Conservation (phyloP, 2,888 invertebrate genomes). For the Melanargia galathea region DNA sequence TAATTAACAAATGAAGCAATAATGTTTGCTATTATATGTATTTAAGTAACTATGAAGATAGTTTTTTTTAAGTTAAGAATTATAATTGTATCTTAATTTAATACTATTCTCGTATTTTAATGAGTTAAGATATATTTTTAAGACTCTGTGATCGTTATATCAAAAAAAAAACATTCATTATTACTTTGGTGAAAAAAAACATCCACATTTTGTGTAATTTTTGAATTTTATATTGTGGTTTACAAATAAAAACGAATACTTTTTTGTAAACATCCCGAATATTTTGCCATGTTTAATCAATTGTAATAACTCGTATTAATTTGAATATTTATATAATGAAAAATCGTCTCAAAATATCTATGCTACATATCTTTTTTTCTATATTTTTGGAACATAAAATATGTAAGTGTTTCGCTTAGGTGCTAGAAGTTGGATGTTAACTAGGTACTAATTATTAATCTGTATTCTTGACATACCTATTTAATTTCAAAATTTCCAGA, state of each 20-base stretch:
- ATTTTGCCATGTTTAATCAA: slow-evolving; percentile 22
- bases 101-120: not conserved
- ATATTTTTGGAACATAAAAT: slow-evolving; percentile 25
- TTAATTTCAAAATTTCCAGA: slow-evolving; percentile 21
- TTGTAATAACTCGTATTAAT: not conserved
- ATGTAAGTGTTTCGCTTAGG: slow-evolving; percentile 15
- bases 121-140: not conserved
- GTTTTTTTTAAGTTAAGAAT: not conserved
- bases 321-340: not conserved
- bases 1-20: not conserved
- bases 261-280: not conserved
- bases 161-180: not conserved
- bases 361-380: slow-evolving; percentile 22
- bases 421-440: slow-evolving; percentile 19
- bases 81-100: not conserved
- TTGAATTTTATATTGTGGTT: not conserved
- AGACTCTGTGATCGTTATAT: slow-evolving; percentile 8
- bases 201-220: not conserved
- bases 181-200: not conserved
- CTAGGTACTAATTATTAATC: not conserved
- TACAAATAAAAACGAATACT: too few species aligned
- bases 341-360: slow-evolving; percentile 18
- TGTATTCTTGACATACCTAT: slow-evolving; percentile 24
- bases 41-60: not conserved
- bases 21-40: not conserved